A percentile compares a stretch with the other conserved stretches of the same genome.
Evolutionary conservation across 2,113 vertebrate species (phyloP).

Genomic region (Hemiprocne comata): DNA sequence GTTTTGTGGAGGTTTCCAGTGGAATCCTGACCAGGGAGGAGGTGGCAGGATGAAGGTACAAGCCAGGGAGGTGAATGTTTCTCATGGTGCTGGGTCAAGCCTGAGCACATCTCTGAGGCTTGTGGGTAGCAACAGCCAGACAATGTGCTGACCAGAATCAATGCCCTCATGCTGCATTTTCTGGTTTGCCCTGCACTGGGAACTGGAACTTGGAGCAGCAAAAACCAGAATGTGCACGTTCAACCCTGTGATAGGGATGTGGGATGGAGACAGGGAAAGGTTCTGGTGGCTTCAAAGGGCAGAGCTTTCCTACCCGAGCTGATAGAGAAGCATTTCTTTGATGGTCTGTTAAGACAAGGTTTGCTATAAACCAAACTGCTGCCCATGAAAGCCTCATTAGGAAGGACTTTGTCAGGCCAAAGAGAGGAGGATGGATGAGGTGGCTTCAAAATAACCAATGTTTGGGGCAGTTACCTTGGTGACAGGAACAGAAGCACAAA

Average conservation of each 20-base stretch:
- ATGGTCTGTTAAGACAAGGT: neutral
- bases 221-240: neutral
- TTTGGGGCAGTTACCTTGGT: neutral
- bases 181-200: neutral
- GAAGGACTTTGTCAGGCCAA: neutral
- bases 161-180: neutral
- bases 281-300: neutral
- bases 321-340: neutral
- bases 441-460: neutral
- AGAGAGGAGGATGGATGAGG: neutral
- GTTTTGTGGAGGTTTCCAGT: neutral
- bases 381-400: neutral
- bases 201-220: neutral
- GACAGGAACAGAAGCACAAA: neutral
- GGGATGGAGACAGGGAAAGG: neutral
- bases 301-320: neutral
- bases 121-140: neutral
- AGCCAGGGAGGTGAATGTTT: accelerated
- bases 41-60: neutral
- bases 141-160: neutral
- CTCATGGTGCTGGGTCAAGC: neutral
- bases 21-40: neutral
- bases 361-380: neutral
- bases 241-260: neutral
- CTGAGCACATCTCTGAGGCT: neutral